Evolutionary conservation across 1,140 invertebrate genomes (phyloP).

Genomic region (Sweltsa coloradensis): DNA sequence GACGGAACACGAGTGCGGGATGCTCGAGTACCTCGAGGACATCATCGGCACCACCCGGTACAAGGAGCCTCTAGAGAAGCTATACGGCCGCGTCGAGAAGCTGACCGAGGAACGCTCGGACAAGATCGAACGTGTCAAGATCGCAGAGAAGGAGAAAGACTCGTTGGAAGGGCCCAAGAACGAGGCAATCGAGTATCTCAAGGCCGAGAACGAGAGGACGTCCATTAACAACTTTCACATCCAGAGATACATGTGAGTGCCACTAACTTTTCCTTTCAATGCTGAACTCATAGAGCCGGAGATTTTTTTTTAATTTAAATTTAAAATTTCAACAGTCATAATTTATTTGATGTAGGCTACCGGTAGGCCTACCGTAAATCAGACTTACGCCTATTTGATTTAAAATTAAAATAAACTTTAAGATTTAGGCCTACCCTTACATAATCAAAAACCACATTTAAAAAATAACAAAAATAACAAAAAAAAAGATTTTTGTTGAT

Average conservation of each 20-base stretch:
- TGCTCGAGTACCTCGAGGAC: constrained; percentile 98
- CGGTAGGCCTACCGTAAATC: no score
- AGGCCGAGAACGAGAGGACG: constrained; percentile 61
- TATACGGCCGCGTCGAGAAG: constrained; percentile 63
- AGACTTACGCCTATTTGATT: no score
- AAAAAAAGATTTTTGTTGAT: no score
- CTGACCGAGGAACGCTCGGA: constrained; percentile 68
- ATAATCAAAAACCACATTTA: no score
- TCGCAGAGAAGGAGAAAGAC: constrained; percentile 84
- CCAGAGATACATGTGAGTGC: constrained; percentile 52
- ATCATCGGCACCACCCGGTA: constrained; percentile 91
- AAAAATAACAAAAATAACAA: no score
- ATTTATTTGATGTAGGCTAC: no score
- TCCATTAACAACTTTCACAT: constrained; percentile 52
- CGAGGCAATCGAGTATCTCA: constrained; percentile 73
- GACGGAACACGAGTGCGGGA: constrained; percentile 77
- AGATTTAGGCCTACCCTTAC: no score
- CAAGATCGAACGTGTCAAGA: constrained; percentile 78
- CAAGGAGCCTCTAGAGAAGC: constrained; percentile 71
- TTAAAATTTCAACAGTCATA: neutral
- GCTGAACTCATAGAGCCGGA: neutral
- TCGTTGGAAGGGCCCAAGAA: constrained; percentile 75
- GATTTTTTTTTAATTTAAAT: neutral
- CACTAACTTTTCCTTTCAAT: no score
- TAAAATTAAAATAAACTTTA: no score